Base-by-base conservation (phyloP, 2,888 invertebrate genomes). In the Polydrusus cervinus region DNA sequence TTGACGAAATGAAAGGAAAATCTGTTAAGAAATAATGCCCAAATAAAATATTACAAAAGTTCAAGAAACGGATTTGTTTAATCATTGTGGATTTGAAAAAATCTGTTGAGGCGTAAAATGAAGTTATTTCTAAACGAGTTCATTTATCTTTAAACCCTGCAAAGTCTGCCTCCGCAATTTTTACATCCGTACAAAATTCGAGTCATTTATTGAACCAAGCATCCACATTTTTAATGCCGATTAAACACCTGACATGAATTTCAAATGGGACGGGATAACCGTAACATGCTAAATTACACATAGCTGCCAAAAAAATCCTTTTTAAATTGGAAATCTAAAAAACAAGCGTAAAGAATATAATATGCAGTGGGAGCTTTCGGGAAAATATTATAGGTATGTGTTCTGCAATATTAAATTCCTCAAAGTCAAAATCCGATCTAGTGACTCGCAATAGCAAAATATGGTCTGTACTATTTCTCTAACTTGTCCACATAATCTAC, bases 171-270 rank as follows among this genome's bases (percentile, higher is more conserved):
- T 30, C 30, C 20, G 25, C 16, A 53, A 30, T n/a, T 30, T n/a
- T 16, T 16, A 49, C 47, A 49, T 49, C 5, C 3, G 20, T n/a
- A 30, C 30, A 53, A 53, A 53, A 53, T 53, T n/a, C 30, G 30
- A 53, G 13, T 6, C 11, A 30, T 53, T 53, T 53, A 53, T 53
- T 25, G 53, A 53, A 53, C 53, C 25, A 13, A 6, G 11, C 18
- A 25, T 53, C 53, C 30, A 25, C 53, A 30, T 53, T 53, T 53
- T 53, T 53, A 53, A 53, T 30, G 25, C 53, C 30, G 30, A 53
- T 53, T 53, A 53, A 30, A n/a, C n/a, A 30, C 53, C 53, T 53
- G 53, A 25, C 30, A 3, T 53, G 53, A 53, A 53, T 53, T 30
- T 30, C 25, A 20, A 53, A 30, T 7, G 11, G 7, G 25, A 16